Conservation (phyloP, 2,888 invertebrate genomes). For the Coelinius sp. region DNA sequence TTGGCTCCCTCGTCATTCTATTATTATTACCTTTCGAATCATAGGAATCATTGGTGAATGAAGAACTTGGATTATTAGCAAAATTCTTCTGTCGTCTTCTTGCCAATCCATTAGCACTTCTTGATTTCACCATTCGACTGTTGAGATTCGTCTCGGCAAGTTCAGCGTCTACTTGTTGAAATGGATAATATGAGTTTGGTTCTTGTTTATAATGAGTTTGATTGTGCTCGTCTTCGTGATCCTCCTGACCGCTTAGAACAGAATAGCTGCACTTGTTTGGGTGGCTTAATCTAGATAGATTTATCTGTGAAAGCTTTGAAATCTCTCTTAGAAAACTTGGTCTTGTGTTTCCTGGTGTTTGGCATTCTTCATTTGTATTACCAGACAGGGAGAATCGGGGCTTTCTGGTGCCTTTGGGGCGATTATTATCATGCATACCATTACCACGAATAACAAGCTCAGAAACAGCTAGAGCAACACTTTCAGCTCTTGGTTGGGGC, state of each 20-base stretch:
- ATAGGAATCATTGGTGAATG: slow-evolving; percentile 29
- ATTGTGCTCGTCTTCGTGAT: slow-evolving; percentile 75
- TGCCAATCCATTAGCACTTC: slow-evolving; percentile 70
- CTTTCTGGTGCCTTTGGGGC: slow-evolving; percentile 46
- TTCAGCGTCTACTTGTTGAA: slow-evolving; percentile 69
- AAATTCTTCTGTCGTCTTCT: slow-evolving; percentile 63
- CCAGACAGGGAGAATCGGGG: slow-evolving; percentile 56
- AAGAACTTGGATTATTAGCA: slow-evolving; percentile 49
- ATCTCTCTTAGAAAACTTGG: slow-evolving; percentile 77
- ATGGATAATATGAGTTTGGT: slow-evolving; percentile 68
- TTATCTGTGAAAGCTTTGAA: slow-evolving; percentile 80
- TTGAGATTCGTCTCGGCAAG: slow-evolving; percentile 61
- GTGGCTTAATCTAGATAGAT: slow-evolving; percentile 77
- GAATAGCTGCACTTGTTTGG: slow-evolving; percentile 80
- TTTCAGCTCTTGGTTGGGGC: slow-evolving; percentile 81
- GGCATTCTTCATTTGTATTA: slow-evolving; percentile 4
- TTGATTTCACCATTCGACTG: slow-evolving; percentile 71
- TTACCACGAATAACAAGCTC: slow-evolving; percentile 72
- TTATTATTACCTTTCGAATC: slow-evolving; percentile 34
- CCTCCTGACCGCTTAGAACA: slow-evolving; percentile 76
- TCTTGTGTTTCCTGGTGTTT: slow-evolving; percentile 67
- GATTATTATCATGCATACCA: slow-evolving; percentile 56
- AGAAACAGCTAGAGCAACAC: slow-evolving; percentile 78
- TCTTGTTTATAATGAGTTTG: slow-evolving; percentile 69
- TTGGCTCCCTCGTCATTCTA: slow-evolving; percentile 77